Evolutionary conservation across 1,140 invertebrate species (phyloP), one percentile per base, ranked within the genome.

Genomic region (Psix sp.): DNA sequence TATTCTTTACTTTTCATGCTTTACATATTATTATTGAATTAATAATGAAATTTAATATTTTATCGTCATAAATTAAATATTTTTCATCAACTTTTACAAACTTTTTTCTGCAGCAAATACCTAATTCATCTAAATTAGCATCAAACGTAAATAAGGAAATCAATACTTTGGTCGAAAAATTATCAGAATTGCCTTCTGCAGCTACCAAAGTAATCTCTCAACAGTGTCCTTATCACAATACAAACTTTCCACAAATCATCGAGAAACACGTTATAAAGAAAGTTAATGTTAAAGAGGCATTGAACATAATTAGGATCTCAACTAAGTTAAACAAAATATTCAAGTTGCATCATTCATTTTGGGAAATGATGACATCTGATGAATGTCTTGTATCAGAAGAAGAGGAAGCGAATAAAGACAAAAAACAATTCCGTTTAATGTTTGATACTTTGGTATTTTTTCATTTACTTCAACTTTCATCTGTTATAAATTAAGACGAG

Each of bases 141-240:
- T 7, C 31, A n/a, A 31, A 5, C 24, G 13, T 68, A 2, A 48
- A 56, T 16, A 36, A 49, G 48, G 29, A 71, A 57, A 71, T 71
- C 3, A 51, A 49, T 43, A 26, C 11, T 24, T 15, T 71, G 5
- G 63, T 71, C 11, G 42, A 63, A 9, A 71, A 63, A 48, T 56
- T 71, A 42, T 26, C 42, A 20, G 43, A 56, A 35, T 24, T 71
- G 6, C 67, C 67, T 14, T 26, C 29, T 0, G 7, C 39, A 14
- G 3, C 11, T 1, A 13, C 16, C 9, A 48, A 42, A 56, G 13
- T 42, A 0, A 18, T 26, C 3, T 71, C 54, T 0, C 21, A 56
- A 29, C 10, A 62, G 9, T 71, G 67, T 43, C 57, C 67, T 7
- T 62, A 24, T 62, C 67, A 71, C 4, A 71, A 62, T 48, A 62